Base-by-base conservation (phyloP, 2,113 vertebrate genomes). In the Ornithorhynchus anatinus region DNA sequence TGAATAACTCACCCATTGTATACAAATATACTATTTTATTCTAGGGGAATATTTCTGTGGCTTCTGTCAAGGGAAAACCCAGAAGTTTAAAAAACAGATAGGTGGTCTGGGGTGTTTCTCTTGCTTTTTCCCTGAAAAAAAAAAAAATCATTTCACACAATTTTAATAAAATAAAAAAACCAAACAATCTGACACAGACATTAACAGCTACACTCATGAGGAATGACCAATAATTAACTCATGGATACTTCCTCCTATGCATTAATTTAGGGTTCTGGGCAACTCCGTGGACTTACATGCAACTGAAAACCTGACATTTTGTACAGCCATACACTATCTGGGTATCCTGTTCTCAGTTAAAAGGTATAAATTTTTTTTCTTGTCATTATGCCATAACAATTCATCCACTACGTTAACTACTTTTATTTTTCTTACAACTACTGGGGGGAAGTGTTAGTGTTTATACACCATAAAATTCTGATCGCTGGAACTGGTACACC, bases 11-110 rank as follows among this genome's bases (percentile, higher is more conserved):
- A 72, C 62, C 61, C 37, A 4, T 58, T 27, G 68, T 83, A 85
- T 82, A 91, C 68, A 87, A 86, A 91, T 67, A 87, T 35, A 75
- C 79, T 71, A 23, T 13, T 42, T 79, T 61, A 80, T 74, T 86
- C 83, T 84, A 62, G 23, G 80, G 82, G 72, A 77, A 44, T 61
- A 59, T 53, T 82, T 82, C 72, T 82, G 65, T 84, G 47, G 31
- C 4, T 66, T 66, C 75, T 72, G 8, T 29, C 40, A 71, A 68
- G 59, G 72, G 62, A 68, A 76, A 79, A 64, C 53, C 61, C 40
- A 25, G 42, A 67, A 36, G 8, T 23, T 20, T 38, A 73, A 44
- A 36, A 77, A 67, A 31, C 52, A 60, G 27, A 66, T 42, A 72
- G 52, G 32, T 72, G 50, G 61, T 36, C 78, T 79, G 58, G 20